Conservation (phyloP, 2,797 vertebrate species). For the Apogon hyalosoma region DNA sequence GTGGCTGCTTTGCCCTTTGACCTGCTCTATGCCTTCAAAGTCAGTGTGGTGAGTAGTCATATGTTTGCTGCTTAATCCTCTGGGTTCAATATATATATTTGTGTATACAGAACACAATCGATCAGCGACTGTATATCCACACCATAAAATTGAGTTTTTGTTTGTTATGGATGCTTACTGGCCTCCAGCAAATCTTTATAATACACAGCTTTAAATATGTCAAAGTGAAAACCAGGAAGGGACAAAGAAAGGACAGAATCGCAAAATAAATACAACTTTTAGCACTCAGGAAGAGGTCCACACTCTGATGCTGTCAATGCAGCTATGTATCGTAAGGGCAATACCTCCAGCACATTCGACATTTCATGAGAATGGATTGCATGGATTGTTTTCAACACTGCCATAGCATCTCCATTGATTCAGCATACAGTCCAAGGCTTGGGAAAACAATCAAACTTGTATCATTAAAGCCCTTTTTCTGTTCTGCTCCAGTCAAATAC, state of each 20-base stretch:
- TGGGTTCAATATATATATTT: not conserved
- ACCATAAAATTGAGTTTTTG: not conserved
- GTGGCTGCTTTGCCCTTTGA: conserved; percentile 98
- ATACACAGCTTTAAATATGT: not conserved
- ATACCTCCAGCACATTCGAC: conserved; percentile 27
- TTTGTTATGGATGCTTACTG: not conserved
- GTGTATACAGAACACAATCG: not conserved
- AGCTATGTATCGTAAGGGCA: conserved; percentile 7
- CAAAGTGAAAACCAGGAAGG: not conserved
- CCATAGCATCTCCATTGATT: conserved; percentile 63
- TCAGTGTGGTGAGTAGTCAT: conserved; percentile 94
- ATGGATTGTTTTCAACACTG: conserved; percentile 37
- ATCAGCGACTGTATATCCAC: not conserved
- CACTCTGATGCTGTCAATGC: conserved; percentile 16
- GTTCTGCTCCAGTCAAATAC: conserved; percentile 45
- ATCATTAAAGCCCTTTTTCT: conserved; percentile 64
- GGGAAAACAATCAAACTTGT: conserved; percentile 53
- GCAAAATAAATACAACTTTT: not conserved
- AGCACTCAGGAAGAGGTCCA: conserved; percentile 8
- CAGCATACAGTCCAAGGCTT: conserved; percentile 20
- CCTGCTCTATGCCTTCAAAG: conserved; percentile 96
- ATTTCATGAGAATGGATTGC: conserved; percentile 34
- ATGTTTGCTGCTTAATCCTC: not conserved
- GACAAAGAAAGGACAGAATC: not conserved
- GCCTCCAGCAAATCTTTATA: not conserved